These are phyloP conservation scores for Leptatherina wallacei DNA, from an alignment of 2,797 vertebrate species.

Conservation along the genomic window DNA sequence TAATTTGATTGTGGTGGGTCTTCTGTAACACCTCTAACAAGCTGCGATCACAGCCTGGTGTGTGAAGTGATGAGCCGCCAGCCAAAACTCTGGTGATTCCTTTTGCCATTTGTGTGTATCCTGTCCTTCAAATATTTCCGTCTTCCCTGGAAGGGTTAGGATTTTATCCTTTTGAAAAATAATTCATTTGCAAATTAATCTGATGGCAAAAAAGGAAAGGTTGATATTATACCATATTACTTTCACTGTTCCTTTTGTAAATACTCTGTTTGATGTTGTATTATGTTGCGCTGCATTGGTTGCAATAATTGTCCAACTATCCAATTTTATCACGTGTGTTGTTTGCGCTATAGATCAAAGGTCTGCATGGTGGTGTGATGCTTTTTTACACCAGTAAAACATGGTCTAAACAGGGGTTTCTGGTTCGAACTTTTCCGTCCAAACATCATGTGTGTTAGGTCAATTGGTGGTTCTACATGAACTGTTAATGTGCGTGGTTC, in stretches of 20 bases:
- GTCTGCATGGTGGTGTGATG: no score
- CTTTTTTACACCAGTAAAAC: no score
- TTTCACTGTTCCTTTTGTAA: background rate
- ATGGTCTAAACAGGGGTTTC: no score
- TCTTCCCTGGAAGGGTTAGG: conserved; percentile 1
- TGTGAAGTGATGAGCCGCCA: conserved; percentile 62
- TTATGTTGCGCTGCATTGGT: background rate
- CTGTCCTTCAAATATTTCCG: conserved; percentile 24
- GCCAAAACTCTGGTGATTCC: conserved; percentile 45
- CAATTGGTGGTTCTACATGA: no score
- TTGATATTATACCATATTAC: background rate
- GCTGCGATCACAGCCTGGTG: conserved; percentile 65
- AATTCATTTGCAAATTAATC: background rate
- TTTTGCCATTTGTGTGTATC: conserved; percentile 33
- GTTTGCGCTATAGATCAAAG: no score
- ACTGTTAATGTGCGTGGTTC: no score
- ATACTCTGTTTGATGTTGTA: background rate
- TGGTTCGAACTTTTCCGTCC: no score
- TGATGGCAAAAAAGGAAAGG: background rate
- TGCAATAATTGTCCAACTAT: background rate
- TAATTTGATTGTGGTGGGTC: conserved; percentile 66
- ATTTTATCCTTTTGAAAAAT: no score
- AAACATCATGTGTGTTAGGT: no score
- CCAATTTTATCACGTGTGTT: background rate
- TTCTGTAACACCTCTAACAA: conserved; percentile 60